phyloP scores from a whole-genome alignment of 2,797 vertebrate species.

The Lithobates sylvaticus region DNA sequence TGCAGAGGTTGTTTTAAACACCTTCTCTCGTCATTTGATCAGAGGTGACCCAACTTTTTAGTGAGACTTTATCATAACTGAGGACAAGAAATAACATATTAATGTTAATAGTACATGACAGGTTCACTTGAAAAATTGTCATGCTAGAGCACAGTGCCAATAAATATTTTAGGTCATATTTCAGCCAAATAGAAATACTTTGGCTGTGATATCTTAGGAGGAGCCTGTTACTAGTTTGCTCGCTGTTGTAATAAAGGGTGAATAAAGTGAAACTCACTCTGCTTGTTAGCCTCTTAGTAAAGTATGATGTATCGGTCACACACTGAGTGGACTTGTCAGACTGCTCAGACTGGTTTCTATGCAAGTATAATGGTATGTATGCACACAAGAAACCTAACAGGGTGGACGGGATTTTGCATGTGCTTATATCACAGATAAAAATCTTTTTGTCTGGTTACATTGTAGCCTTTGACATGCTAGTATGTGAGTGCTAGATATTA shows the following conservation, averaged over 20 bases:
- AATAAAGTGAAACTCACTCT: constrained; percentile 41
- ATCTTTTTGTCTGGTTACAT: constrained; percentile 8
- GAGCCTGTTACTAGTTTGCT: background rate
- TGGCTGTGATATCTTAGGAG: constrained; percentile 9
- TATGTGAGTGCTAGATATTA: background rate
- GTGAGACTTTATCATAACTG: no score
- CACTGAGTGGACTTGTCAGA: constrained; percentile 5
- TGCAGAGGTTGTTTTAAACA: no score
- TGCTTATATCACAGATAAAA: constrained; percentile 2
- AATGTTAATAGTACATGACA: no score
- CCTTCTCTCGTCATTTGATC: no score
- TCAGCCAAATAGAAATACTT: background rate
- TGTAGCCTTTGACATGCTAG: background rate
- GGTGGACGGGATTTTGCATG: constrained; percentile 19
- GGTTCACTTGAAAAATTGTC: no score
- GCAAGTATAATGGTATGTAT: background rate
- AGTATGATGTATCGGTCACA: constrained; percentile 2
- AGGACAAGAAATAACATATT: no score
- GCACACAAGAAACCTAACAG: constrained; percentile 4
- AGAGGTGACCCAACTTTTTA: no score
- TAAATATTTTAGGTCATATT: constrained; percentile 4
- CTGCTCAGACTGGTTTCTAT: constrained; percentile 45
- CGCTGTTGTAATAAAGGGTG: constrained; percentile 1
- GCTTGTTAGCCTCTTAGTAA: background rate
- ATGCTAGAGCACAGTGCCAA: background rate